Evolutionary conservation across 2,113 vertebrate genomes (phyloP).

Genomic region (Osmerus mordax): DNA sequence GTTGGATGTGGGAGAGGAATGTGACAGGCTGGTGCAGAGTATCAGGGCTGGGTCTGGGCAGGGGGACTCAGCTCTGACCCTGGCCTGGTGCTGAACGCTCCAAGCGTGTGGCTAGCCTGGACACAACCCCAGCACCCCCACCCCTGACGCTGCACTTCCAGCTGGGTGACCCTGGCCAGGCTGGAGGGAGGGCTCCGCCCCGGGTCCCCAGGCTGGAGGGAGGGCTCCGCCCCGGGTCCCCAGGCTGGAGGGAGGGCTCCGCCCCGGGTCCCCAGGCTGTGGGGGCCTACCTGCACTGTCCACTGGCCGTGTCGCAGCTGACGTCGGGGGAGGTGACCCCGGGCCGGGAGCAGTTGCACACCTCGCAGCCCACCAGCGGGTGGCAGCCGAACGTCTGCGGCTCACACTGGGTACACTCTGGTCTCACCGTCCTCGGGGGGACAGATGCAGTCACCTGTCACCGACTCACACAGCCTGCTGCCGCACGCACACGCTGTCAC

Average conservation of each 20-base stretch:
- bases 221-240: too few species aligned
- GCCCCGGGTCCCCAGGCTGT: too few species aligned
- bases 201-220: neutral
- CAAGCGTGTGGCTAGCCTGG: too few species aligned
- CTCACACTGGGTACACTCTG: conserved; percentile 84
- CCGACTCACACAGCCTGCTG: conserved; percentile 82
- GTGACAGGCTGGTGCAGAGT: conserved; percentile 8
- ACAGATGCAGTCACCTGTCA: conserved; percentile 89
- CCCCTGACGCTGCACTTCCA: neutral
- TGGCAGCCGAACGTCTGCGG: conserved; percentile 93
- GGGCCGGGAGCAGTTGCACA: conserved; percentile 86
- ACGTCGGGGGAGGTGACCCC: conserved; percentile 75
- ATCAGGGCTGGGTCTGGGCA: neutral
- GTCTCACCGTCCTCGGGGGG: conserved; percentile 82
- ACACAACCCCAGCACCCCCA: too few species aligned
- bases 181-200: neutral
- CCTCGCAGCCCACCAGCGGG: conserved; percentile 88
- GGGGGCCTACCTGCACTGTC: conserved; percentile 86
- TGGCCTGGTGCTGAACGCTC: too few species aligned
- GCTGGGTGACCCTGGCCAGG: neutral
- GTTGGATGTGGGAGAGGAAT: neutral
- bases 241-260: neutral
- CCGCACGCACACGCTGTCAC: conserved; percentile 88
- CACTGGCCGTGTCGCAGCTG: conserved; percentile 80
- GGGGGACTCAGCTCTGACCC: neutral